phyloP scores from a whole-genome alignment of 2,888 invertebrate genomes.

The Polydrusus pterygomalis region DNA sequence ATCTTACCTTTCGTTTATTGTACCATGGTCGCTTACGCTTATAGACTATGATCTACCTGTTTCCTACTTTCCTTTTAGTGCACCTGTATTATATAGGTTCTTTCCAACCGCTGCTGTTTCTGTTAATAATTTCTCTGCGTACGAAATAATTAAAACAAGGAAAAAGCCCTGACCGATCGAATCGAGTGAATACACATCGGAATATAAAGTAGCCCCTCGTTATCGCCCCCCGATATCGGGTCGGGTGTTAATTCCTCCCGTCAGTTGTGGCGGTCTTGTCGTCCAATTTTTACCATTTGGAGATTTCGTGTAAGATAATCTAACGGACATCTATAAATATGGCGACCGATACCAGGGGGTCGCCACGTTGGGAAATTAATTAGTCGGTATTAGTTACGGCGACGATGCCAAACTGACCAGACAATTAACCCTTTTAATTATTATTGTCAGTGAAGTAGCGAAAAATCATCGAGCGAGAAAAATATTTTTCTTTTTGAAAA shows the following conservation, averaged over 20 bases:
- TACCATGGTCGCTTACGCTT: no score
- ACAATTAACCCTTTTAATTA: no score
- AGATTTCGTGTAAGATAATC: conserved; percentile 59
- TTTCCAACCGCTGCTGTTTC: no score
- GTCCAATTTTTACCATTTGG: conserved; percentile 57
- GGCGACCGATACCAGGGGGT: conserved; percentile 55
- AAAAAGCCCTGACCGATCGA: conserved; percentile 33
- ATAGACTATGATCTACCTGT: no score
- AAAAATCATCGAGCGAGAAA: no score
- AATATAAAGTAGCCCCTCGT: conserved; percentile 53
- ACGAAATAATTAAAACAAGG: conserved; percentile 26
- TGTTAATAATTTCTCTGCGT: neutral
- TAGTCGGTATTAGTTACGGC: conserved; percentile 40
- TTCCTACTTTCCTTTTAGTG: no score
- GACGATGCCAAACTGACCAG: conserved; percentile 25
- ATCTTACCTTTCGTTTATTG: no score
- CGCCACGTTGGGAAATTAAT: conserved; percentile 53
- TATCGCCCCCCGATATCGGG: conserved; percentile 55
- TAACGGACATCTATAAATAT: conserved; percentile 58
- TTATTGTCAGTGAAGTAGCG: no score
- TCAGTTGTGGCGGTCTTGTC: conserved; percentile 55
- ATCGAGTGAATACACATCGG: conserved; percentile 36
- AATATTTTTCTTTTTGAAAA: no score
- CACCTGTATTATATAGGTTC: no score
- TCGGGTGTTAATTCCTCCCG: conserved; percentile 53